These are phyloP conservation scores for Globodera rostochiensis DNA, from an alignment of 1,140 invertebrate species.

Conservation along the genomic window DNA sequence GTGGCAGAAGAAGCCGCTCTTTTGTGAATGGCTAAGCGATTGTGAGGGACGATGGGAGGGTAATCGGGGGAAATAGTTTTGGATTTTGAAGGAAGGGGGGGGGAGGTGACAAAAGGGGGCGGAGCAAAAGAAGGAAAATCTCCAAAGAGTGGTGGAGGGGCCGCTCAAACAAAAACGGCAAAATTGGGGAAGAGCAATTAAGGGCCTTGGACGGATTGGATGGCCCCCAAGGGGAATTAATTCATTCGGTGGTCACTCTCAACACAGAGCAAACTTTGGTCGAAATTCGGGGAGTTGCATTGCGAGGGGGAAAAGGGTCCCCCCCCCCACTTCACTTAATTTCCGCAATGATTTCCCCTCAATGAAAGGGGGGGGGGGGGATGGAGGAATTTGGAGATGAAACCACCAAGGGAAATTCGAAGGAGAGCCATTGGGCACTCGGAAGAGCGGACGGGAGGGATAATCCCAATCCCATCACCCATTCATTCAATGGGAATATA, in stretches of 20 bases:
- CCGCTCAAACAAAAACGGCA: background rate
- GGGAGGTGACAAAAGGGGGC: constrained; percentile 16
- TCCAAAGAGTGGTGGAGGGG: background rate
- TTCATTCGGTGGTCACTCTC: constrained; percentile 5
- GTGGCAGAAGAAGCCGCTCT: constrained; percentile 13
- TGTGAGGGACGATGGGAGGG: background rate
- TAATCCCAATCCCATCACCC: constrained; percentile 1
- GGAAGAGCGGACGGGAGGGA: background rate
- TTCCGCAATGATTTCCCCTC: constrained; percentile 15
- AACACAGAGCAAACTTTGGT: background rate
- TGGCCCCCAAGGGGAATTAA: constrained; percentile 11
- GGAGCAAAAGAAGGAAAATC: constrained; percentile 1
- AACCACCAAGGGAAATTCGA: background rate
- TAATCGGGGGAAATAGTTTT: background rate
- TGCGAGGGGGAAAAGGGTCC: background rate
- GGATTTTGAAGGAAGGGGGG: background rate
- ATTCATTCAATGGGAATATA: background rate
- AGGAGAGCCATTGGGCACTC: background rate
- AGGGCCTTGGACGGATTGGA: background rate
- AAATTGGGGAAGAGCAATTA: constrained; percentile 4
- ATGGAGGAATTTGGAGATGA: background rate
- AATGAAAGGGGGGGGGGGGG: background rate
- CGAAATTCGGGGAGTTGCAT: constrained; percentile 3
- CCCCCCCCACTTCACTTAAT: background rate
- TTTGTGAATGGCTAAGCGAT: constrained; percentile 5